phyloP scores from a whole-genome alignment of 92 coral and sea anemone species.

The Chrysogorgia sp. region DNA sequence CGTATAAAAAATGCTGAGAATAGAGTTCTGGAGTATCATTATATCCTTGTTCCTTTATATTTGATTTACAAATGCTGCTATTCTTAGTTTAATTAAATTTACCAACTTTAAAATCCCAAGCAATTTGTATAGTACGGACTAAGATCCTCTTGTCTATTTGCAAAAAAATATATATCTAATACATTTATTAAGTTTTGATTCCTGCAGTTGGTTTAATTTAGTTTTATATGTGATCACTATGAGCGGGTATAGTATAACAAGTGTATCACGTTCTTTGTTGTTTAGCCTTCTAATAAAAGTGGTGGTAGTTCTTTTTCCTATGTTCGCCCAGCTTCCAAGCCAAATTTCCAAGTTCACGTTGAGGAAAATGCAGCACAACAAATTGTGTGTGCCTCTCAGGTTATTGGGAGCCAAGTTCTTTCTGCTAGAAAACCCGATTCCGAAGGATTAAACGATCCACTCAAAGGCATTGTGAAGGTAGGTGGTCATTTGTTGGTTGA shows the following conservation, averaged over 20 bases:
- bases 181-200: too few species aligned
- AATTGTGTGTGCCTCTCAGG: slow-evolving; percentile 66
- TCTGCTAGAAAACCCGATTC: slow-evolving; percentile 78
- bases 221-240: too few species aligned
- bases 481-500: neutral
- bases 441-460: slow-evolving; percentile 67
- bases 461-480: slow-evolving; percentile 57
- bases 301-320: neutral
- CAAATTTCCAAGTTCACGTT: slow-evolving; percentile 73
- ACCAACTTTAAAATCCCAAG: too few species aligned
- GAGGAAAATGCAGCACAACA: slow-evolving; percentile 68
- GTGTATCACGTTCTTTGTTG: neutral
- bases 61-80: too few species aligned
- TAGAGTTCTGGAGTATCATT: too few species aligned
- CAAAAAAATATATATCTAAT: too few species aligned
- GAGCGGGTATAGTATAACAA: neutral
- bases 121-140: too few species aligned
- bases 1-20: too few species aligned
- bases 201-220: too few species aligned
- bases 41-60: too few species aligned
- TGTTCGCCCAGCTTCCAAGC: slow-evolving; percentile 50
- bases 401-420: slow-evolving; percentile 76
- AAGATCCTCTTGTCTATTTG: too few species aligned
- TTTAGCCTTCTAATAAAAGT: slow-evolving; percentile 7
- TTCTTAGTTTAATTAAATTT: too few species aligned